phyloP scores from a whole-genome alignment of 2,113 vertebrate species.

The Oncorhynchus keta region DNA sequence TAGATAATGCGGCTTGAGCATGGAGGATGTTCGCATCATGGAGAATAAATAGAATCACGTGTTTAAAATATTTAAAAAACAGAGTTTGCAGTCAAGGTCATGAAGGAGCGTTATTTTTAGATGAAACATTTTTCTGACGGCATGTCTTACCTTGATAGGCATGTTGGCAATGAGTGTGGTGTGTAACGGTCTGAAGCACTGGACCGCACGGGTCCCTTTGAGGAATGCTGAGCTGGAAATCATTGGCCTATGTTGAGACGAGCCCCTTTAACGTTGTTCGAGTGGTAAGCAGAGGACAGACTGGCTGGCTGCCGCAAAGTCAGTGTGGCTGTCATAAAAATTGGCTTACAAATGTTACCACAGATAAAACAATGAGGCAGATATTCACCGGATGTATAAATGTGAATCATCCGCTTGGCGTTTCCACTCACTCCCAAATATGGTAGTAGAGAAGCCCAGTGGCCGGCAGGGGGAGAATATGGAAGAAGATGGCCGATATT shows the following conservation, averaged over 20 bases:
- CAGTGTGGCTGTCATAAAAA: neutral
- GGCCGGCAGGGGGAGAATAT: too few species aligned
- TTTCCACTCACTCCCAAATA: too few species aligned
- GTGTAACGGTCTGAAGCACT: constrained; percentile 43
- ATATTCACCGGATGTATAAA: too few species aligned
- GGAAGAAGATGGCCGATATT: too few species aligned
- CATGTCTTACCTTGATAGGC: constrained; percentile 72
- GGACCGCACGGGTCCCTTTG: constrained; percentile 19
- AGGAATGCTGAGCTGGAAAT: constrained; percentile 19
- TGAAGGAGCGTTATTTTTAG: neutral
- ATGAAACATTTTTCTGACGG: neutral
- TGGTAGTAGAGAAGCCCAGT: too few species aligned
- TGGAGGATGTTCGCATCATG: too few species aligned
- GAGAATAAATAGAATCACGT: neutral
- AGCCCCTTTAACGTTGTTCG: neutral
- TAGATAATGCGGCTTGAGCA: too few species aligned
- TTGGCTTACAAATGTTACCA: neutral
- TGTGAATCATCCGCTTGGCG: too few species aligned
- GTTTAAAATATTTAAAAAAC: neutral
- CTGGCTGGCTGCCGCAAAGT: neutral
- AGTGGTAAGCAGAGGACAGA: neutral
- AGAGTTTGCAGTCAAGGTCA: constrained; percentile 2
- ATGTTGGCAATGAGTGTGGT: constrained; percentile 45
- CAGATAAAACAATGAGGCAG: too few species aligned
- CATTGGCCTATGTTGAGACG: constrained; percentile 18